Evolutionary conservation across 2,888 invertebrate genomes (phyloP).

Genomic region (Athrips mouffetella): DNA sequence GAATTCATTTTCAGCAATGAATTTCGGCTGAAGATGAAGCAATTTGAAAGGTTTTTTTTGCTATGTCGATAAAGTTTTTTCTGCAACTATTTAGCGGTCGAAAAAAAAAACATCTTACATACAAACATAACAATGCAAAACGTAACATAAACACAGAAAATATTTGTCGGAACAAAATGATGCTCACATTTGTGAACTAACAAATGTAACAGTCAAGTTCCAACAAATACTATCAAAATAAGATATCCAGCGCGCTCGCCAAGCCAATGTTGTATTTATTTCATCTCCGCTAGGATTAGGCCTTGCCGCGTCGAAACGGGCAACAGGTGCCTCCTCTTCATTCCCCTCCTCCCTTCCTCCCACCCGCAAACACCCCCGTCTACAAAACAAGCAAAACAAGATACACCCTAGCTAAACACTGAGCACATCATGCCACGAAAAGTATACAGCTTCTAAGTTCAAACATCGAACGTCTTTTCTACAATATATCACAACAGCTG

Average conservation of each 20-base stretch:
- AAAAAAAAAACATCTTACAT: not conserved
- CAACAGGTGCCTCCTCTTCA: conserved; percentile 64
- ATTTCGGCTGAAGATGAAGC: too few relatives aligned
- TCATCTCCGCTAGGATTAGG: conserved; percentile 66
- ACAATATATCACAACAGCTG: not conserved
- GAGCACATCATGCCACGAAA: conserved; percentile 48
- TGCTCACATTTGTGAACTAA: not conserved
- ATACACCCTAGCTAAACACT: conserved; percentile 50
- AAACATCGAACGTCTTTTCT: not conserved
- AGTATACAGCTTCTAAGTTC: conserved; percentile 35
- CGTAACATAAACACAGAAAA: too few relatives aligned
- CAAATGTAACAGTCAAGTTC: conserved; percentile 2
- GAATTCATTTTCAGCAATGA: too few relatives aligned
- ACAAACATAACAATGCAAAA: too few relatives aligned
- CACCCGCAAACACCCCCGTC: conserved; percentile 24
- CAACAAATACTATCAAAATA: conserved; percentile 35
- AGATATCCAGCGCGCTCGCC: conserved; percentile 38
- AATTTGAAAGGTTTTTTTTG: too few relatives aligned
- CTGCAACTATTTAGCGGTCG: too few relatives aligned
- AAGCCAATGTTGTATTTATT: conserved; percentile 66
- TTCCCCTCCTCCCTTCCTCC: conserved; percentile 22
- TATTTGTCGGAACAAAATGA: not conserved
- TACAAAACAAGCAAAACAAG: conserved; percentile 59
- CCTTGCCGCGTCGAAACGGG: conserved; percentile 51
- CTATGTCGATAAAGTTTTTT: too few relatives aligned